phyloP scores from a whole-genome alignment of 1,140 invertebrate genomes.

The Steinernema khuongi region DNA sequence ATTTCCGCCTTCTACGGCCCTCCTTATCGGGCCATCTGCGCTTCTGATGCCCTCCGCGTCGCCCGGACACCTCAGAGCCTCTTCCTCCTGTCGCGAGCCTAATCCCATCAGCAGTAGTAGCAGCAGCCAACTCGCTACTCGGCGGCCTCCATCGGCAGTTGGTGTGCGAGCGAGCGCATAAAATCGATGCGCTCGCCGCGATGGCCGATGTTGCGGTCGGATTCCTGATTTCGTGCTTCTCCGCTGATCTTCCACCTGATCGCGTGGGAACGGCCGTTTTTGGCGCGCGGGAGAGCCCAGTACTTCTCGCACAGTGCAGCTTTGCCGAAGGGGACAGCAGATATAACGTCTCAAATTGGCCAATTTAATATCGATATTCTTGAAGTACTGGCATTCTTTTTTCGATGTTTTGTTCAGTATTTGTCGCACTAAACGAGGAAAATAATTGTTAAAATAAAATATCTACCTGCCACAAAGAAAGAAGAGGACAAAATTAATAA shows the following conservation, averaged over 20 bases:
- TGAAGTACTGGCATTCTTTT: no score
- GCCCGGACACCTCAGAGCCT: neutral
- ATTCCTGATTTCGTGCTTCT: neutral
- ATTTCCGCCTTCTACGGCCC: neutral
- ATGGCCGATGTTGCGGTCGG: neutral
- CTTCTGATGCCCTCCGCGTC: neutral
- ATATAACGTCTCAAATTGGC: no score
- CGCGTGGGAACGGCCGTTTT: no score
- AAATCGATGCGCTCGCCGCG: slow-evolving; percentile 1
- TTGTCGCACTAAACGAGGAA: no score
- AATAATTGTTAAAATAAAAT: no score
- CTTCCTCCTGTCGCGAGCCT: neutral
- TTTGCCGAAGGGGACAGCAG: no score
- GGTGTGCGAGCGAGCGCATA: neutral
- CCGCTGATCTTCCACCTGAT: neutral
- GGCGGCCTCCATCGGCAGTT: slow-evolving; percentile 8
- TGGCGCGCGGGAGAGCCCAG: no score
- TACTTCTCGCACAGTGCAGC: no score
- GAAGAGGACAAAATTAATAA: no score
- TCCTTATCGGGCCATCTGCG: slow-evolving; percentile 2
- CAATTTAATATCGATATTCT: no score
- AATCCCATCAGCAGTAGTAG: neutral
- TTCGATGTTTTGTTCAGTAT: no score
- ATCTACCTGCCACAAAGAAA: no score
- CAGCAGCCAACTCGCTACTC: slow-evolving; percentile 2